Base-by-base conservation (phyloP, 2,888 invertebrate genomes). In the Margaritifera margaritifera region DNA sequence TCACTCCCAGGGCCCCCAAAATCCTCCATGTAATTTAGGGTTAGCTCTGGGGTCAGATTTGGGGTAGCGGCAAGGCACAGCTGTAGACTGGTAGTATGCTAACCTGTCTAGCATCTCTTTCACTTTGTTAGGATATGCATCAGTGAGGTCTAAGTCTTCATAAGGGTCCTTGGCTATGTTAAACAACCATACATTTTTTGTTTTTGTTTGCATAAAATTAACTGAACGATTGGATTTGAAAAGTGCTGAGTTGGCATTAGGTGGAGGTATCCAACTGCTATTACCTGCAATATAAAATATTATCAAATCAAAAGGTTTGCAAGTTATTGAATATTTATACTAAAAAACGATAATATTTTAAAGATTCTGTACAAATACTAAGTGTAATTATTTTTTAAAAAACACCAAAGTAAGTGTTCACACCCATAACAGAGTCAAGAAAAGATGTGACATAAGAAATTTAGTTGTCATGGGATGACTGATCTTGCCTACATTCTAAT, bases 121-220 rank as follows among this genome's bases (percentile, higher is more conserved):
- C 19, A 80, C 80, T 24, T 80, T 55, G 25, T 72, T 71, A 51
- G 75, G 71, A 24, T 69, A 31, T 24, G 53, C 31, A 18, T 54
- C 62, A 19, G 79, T 77, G 20, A 83, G 58, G 64, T 83, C 83
- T 31, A 66, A 59, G 19, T 63, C 56, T 66, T 83, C 83, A 20
- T 64, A 55, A 8, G 83, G 83, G 63, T 83, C 83, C 20, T 69
- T 64, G 15, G 63, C 66, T 18, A 83, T 71, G 68, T 83, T 73
- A 62, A 83, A 83, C 70, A 83, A 70, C 81, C 82, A 83, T 20
- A 82, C 15, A 53, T 83, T 82, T 64, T 83, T 61, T 18, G 61
- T 51, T 15, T 57, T 24, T 61, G 50, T 22, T 31, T n/a, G 42
- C 51, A 31, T 61, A n/a, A 24, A n/a, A 22, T 20, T 27, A 18